Evolutionary conservation across 2,113 vertebrate genomes (phyloP).

Genomic region (Anhinga rufa): DNA sequence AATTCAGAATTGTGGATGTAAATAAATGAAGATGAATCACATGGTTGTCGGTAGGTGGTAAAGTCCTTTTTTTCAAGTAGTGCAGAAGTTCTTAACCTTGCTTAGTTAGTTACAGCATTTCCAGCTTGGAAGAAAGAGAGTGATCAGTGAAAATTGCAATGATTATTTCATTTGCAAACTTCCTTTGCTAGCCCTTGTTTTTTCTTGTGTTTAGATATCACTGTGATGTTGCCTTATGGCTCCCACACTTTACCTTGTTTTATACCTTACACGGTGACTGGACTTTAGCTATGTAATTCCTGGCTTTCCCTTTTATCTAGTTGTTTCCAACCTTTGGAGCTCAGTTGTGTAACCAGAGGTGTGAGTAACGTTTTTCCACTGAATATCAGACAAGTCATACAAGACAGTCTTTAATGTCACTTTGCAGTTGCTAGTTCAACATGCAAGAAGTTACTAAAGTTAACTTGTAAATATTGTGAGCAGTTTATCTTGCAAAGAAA

Average conservation of each 20-base stretch:
- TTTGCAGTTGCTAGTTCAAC: not conserved
- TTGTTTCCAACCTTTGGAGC: slow-evolving; percentile 8
- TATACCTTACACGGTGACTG: not conserved
- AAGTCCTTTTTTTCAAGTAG: not conserved
- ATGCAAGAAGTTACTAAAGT: not conserved
- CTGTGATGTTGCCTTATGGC: not conserved
- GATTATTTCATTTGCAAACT: not conserved
- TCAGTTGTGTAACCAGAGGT: not conserved
- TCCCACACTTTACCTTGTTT: not conserved
- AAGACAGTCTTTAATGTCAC: not conserved
- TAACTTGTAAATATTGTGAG: not conserved
- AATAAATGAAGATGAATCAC: not conserved
- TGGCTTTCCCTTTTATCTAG: slow-evolving; percentile 5
- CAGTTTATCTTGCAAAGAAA: not conserved
- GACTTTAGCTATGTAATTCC: slow-evolving; percentile 23
- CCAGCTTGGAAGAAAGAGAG: not conserved
- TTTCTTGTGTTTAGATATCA: not conserved
- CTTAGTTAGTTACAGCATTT: not conserved
- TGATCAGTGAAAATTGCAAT: not conserved
- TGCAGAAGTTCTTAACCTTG: not conserved
- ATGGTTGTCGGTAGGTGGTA: not conserved
- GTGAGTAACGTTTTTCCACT: not conserved
- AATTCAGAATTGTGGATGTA: not conserved
- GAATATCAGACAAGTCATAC: not conserved
- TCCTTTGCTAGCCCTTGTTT: not conserved